Conservation (phyloP, 2,888 invertebrate genomes). For the Drosophila suboccidentalis region DNA sequence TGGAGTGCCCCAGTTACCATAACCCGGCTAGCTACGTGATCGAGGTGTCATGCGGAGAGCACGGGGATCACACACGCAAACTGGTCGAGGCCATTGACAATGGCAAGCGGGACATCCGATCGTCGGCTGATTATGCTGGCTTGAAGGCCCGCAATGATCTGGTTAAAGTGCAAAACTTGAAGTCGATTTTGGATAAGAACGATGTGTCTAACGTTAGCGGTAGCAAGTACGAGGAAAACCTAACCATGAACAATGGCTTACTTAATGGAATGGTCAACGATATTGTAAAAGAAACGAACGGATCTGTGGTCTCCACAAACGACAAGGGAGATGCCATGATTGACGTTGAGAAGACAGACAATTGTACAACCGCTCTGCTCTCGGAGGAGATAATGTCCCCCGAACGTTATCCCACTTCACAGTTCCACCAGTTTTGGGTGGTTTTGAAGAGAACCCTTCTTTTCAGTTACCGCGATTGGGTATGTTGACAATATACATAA, state of each 20-base stretch:
- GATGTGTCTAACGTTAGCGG: slow-evolving; percentile 85
- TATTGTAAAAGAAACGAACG: slow-evolving; percentile 86
- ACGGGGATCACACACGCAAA: slow-evolving; percentile 95
- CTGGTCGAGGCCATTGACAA: slow-evolving; percentile 94
- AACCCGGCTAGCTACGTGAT: slow-evolving; percentile 98
- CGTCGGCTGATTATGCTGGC: slow-evolving; percentile 90
- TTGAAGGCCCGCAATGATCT: slow-evolving; percentile 86
- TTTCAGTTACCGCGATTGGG: slow-evolving; percentile 96
- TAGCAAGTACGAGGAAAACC: slow-evolving; percentile 83
- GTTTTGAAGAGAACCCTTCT: slow-evolving; percentile 93
- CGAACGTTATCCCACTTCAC: slow-evolving; percentile 93
- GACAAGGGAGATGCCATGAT: slow-evolving; percentile 84
- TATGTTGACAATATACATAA: slow-evolving; percentile 84
- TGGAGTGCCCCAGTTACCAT: slow-evolving; percentile 97
- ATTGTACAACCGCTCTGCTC: slow-evolving; percentile 90
- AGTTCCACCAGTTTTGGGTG: slow-evolving; percentile 94
- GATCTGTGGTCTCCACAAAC: slow-evolving; percentile 72
- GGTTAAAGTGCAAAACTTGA: slow-evolving; percentile 87
- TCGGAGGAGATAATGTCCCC: slow-evolving; percentile 89
- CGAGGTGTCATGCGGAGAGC: slow-evolving; percentile 98
- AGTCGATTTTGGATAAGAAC: slow-evolving; percentile 87
- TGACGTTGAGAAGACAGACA: slow-evolving; percentile 89
- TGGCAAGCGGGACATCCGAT: slow-evolving; percentile 92
- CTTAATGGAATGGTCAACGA: slow-evolving; percentile 88
- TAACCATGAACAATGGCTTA: slow-evolving; percentile 84